A percentile compares a stretch with the other conserved stretches of the same genome.
Evolutionary conservation across 2,888 invertebrate species (phyloP).

Genomic region (Pheosia tremula): DNA sequence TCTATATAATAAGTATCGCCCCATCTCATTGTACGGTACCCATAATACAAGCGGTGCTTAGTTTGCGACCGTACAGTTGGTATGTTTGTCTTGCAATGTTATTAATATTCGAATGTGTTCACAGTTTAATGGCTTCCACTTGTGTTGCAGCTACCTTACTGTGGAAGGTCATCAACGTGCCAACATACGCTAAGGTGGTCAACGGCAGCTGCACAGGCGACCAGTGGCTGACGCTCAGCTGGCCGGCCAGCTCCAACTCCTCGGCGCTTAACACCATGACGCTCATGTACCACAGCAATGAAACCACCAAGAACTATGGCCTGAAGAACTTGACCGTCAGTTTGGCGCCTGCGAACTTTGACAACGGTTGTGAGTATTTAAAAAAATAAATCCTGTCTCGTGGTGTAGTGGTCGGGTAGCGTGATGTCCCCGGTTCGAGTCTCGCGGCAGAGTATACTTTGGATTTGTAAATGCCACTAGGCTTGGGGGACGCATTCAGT

Average conservation of each 20-base stretch:
- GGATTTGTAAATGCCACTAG: too few relatives aligned
- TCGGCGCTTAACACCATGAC: constrained; percentile 52
- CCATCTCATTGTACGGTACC: too few relatives aligned
- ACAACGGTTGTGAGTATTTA: constrained; percentile 61
- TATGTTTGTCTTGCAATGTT: too few relatives aligned
- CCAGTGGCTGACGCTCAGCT: constrained; percentile 59
- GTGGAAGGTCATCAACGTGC: constrained; percentile 59
- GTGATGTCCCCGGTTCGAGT: too few relatives aligned
- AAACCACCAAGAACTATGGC: constrained; percentile 60
- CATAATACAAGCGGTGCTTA: too few relatives aligned
- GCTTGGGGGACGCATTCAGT: too few relatives aligned
- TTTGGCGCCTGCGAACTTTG: constrained; percentile 69
- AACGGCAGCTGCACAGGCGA: constrained; percentile 59
- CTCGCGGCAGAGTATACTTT: too few relatives aligned
- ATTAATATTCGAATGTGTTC: too few relatives aligned
- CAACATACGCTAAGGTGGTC: constrained; percentile 51
- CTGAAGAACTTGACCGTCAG: constrained; percentile 60
- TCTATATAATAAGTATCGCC: too few relatives aligned
- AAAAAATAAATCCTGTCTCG: too few relatives aligned
- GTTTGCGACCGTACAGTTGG: too few relatives aligned
- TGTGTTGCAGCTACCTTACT: constrained; percentile 49
- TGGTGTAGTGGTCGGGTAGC: too few relatives aligned
- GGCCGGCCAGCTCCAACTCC: constrained; percentile 36
- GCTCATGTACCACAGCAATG: constrained; percentile 58
- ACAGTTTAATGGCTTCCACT: background rate